These are phyloP conservation scores for Aurelia coerulea DNA, from an alignment of 30 jellyfish, hydroid and myxozoan genomes.

Conservation along the genomic window DNA sequence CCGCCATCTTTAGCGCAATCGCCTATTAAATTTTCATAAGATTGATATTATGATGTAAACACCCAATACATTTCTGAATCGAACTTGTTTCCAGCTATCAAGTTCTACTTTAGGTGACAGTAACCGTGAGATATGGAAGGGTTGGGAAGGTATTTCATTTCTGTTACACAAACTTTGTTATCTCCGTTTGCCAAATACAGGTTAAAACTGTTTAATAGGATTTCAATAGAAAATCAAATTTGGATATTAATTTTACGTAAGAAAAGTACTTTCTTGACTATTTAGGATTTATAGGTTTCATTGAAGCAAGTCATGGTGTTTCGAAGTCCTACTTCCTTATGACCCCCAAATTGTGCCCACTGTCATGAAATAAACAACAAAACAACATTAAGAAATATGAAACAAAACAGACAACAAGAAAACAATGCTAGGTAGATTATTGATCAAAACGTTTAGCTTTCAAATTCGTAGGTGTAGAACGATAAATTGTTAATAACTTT, in stretches of 20 bases:
- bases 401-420: neutral
- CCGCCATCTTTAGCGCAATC: no score
- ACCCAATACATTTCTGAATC: no score
- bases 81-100: no score
- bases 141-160: no score
- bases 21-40: no score
- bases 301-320: neutral
- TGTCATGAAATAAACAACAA: neutral
- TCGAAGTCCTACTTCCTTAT: neutral
- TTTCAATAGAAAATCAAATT: neutral
- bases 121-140: no score
- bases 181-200: neutral
- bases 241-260: neutral
- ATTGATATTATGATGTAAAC: no score
- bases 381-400: neutral
- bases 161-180: neutral
- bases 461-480: constrained; percentile 1
- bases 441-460: neutral
- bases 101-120: no score
- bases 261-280: neutral
- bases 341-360: neutral
- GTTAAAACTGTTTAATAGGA: neutral
- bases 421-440: neutral
- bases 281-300: neutral
- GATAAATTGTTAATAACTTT: neutral